Percentiles rank a stretch among this genome's conserved stretches.
Conservation (phyloP, 2,888 invertebrate species). For the Cartodere bifasciata region DNA sequence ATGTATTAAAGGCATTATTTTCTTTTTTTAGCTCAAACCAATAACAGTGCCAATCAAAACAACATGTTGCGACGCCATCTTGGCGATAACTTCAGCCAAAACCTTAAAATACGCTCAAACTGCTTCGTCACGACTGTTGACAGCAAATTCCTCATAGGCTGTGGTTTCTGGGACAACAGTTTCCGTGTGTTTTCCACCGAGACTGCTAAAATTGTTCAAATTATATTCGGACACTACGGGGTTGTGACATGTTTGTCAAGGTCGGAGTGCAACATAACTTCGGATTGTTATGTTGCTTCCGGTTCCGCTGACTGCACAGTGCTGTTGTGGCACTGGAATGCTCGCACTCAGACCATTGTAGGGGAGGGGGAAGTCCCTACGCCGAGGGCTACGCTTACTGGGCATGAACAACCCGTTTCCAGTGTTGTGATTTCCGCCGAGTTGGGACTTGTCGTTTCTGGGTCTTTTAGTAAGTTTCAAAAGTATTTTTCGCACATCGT, state of each 20-base stretch:
- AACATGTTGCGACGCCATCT: conserved; percentile 74
- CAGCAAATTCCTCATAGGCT: conserved; percentile 90
- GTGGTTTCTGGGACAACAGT: conserved; percentile 99
- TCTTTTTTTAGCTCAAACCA: conserved; percentile 49
- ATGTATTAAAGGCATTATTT: neutral
- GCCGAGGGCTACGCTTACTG: conserved; percentile 92
- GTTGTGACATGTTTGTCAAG: conserved; percentile 96
- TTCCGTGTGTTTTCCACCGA: conserved; percentile 96
- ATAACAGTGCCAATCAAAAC: conserved; percentile 60
- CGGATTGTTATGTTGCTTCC: conserved; percentile 96
- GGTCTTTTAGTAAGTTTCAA: conserved; percentile 52
- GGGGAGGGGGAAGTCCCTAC: conserved; percentile 94
- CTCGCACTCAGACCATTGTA: conserved; percentile 90
- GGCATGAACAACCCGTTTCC: conserved; percentile 92
- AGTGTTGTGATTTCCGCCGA: conserved; percentile 96
- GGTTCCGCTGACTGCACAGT: conserved; percentile 98
- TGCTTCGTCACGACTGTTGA: conserved; percentile 98
- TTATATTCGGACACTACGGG: conserved; percentile 97
- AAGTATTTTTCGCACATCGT: neutral
- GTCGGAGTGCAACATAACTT: conserved; percentile 97
- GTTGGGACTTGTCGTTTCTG: conserved; percentile 92
- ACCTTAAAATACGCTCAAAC: conserved; percentile 81
- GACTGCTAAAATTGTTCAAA: conserved; percentile 94
- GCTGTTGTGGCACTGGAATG: conserved; percentile 97
- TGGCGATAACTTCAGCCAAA: conserved; percentile 97